Conservation (phyloP, 2,797 vertebrate species). For the Eidolon dupreanum region DNA sequence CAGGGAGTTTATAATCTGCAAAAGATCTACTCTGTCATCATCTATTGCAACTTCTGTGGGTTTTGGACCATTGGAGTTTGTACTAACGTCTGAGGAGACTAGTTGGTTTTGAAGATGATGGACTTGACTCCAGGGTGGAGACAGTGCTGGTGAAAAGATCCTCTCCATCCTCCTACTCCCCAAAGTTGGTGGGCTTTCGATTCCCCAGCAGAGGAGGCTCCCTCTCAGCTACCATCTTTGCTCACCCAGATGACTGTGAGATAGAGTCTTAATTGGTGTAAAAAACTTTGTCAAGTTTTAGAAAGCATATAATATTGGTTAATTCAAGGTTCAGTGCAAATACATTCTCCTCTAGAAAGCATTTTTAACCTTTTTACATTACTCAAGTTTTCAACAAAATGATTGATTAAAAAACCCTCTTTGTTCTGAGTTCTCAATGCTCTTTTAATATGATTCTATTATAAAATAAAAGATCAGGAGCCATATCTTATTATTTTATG, state of each 20-base stretch:
- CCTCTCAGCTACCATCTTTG: too few relatives aligned
- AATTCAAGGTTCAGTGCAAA: constrained; percentile 31
- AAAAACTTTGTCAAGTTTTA: constrained; percentile 42
- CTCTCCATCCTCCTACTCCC: too few relatives aligned
- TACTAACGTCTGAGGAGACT: constrained; percentile 91
- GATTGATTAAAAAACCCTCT: background rate
- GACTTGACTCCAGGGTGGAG: constrained; percentile 84
- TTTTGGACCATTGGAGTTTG: constrained; percentile 93
- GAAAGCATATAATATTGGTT: constrained; percentile 1
- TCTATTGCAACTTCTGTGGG: constrained; percentile 89
- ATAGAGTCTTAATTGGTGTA: background rate
- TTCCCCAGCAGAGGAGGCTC: too few relatives aligned
- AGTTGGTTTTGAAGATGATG: constrained; percentile 91
- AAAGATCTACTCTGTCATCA: constrained; percentile 95
- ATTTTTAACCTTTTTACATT: background rate
- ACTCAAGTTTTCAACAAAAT: constrained; percentile 43
- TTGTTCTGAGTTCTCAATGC: constrained; percentile 1
- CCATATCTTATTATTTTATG: constrained; percentile 7
- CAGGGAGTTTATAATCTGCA: constrained; percentile 82
- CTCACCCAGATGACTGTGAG: too few relatives aligned
- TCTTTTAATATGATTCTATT: constrained; percentile 4
- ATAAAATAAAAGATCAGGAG: constrained; percentile 6
- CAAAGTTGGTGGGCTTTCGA: too few relatives aligned
- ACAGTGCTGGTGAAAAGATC: too few relatives aligned
- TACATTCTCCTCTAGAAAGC: constrained; percentile 22